Conservation (phyloP, 2,797 vertebrate species). For the Micromesistius poutassou region DNA sequence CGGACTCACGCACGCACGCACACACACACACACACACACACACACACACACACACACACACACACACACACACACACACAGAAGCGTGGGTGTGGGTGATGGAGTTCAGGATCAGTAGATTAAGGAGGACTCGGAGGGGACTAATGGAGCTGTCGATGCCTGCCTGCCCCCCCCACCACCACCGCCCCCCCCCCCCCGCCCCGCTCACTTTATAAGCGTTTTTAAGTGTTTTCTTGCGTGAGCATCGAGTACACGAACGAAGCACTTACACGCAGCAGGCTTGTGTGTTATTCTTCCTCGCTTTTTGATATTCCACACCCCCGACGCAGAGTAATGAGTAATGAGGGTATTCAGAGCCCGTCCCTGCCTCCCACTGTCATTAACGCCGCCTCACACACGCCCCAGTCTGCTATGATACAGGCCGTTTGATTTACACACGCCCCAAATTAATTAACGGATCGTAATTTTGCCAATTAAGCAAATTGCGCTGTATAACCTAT, state of each 20-base stretch:
- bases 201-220: conserved; percentile 27
- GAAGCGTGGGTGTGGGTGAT: conserved; percentile 43
- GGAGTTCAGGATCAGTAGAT: conserved; percentile 64
- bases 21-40: conserved; percentile 51
- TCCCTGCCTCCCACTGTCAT: neutral
- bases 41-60: conserved; percentile 49
- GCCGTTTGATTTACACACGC: neutral
- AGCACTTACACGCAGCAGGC: neutral
- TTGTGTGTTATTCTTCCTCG: neutral
- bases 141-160: conserved; percentile 51
- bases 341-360: conserved; percentile 2
- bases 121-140: conserved; percentile 52
- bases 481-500: conserved; percentile 27
- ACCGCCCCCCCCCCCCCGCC: conserved; percentile 21
- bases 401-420: neutral
- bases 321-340: neutral
- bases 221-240: conserved; percentile 16
- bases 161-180: conserved; percentile 25
- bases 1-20: conserved; percentile 24
- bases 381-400: neutral
- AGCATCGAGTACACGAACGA: conserved; percentile 27
- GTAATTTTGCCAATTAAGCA: conserved; percentile 38
- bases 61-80: conserved; percentile 45
- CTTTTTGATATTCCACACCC: conserved; percentile 16
- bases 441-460: conserved; percentile 28